Evolutionary conservation across 1,140 invertebrate genomes (phyloP), one percentile per base, ranked within the genome.

Genomic region (Sarcophaga bullata): DNA sequence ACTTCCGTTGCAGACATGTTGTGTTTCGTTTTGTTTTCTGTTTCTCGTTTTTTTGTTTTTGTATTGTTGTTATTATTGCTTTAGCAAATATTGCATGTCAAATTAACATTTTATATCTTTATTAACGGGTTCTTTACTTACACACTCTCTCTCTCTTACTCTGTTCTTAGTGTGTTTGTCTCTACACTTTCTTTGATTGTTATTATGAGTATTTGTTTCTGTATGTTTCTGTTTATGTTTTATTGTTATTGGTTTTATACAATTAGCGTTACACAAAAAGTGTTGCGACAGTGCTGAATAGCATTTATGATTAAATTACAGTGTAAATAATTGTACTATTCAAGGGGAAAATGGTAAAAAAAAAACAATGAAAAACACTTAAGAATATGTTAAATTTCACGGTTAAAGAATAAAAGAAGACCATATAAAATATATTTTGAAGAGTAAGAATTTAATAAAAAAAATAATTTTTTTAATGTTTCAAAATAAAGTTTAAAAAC

Each of bases 31-130:
- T 37, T 37, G 25, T 37, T 37, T 37, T 37, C 25, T 37, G 4
- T 37, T 37, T 37, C 25, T 2, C 1, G 25, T 37, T 37, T 37
- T 37, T 37, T 37, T 37, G 25, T 37, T 37, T 37, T 37, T 37
- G 25, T 37, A 37, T 37, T 37, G 25, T 37, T 37, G 25, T 37
- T 37, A 37, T 37, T 37, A 37, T 37, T 37, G 25, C 13, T 15
- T 78, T 49, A 82, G 7, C 47, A 3, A 25, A 17, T 49, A 46
- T 78, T 52, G 75, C 75, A 78, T 78, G 75, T 78, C 49, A 50
- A 78, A 78, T 49, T 50, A 17, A 50, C 48, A 50, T 52, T 78
- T 78, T 49, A 17, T 75, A 84, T 85, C 82, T 49, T 76, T 76
- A n/a, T 15, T 76, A 17, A 4, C 1, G 25, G 25, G 25, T 37